Base-by-base conservation (phyloP, 2,797 vertebrate genomes). In the Aselliscus stoliczkanus region DNA sequence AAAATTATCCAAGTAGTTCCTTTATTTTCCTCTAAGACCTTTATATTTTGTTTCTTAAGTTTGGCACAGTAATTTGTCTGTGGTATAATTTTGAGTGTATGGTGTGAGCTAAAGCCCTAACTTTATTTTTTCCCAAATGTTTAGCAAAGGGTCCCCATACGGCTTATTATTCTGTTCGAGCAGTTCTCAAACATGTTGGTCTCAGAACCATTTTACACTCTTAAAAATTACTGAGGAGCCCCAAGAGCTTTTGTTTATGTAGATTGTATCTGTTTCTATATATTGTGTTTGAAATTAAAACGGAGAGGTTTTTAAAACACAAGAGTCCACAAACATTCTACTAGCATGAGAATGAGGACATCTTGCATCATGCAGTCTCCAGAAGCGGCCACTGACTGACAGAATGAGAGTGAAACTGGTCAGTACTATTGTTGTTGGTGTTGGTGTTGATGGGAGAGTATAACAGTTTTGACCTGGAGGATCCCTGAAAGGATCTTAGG, bases 361-460 rank as follows among this genome's bases (percentile, higher is more conserved):
- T 44, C 81, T 56, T 11, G 4, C 6, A 0, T 20, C 56, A 4
- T 0, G 2, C 0, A 17, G 8, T 27, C 80, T 39, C 54, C 3
- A 14, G 54, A 37, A 52, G 42, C 37, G 23, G 62, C 44, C 18
- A 0, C 29, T 4, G 11, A 4, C 2, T 9, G 15, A 52, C 0
- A n/a, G n/a, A 20, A 25, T 7, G 9, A 42, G 11, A 7, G 44
- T 1, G 23, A 31, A 12, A 13, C 23, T 34, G 37, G 17, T 15
- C 5, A 6, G 12, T 2, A 21, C 34, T n/a, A n/a, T n/a, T n/a
- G n/a, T n/a, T 3, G 18, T 75, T 21, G 54, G 11, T n/a, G n/a
- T n/a, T n/a, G 9, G 11, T 3, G 9, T 34, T 25, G 31, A n/a
- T 10, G 18, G 42, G 54, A 82, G 77, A 27, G 44, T 9, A 42